Conservation (phyloP, 1,140 invertebrate species). For the Carcinoscorpius rotundicauda region DNA sequence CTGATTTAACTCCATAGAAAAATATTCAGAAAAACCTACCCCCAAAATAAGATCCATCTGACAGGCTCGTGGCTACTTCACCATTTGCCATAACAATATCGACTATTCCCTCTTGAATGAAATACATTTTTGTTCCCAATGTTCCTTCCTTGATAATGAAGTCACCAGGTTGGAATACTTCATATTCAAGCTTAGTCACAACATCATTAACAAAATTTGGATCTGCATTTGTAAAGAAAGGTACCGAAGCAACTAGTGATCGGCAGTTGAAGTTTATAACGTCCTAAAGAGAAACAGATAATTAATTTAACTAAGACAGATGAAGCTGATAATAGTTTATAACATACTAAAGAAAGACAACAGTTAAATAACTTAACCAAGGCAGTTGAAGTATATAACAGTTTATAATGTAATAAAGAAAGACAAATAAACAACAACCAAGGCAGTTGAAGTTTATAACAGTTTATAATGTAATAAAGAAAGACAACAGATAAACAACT, state of each 20-base stretch:
- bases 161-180: slow-evolving; percentile 98
- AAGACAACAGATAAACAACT: too few species aligned
- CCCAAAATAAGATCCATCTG: slow-evolving; percentile 96
- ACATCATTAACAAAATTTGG: slow-evolving; percentile 96
- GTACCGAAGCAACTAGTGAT: slow-evolving; percentile 91
- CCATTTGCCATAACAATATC: slow-evolving; percentile 95
- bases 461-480: too few species aligned
- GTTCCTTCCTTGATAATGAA: slow-evolving; percentile 76
- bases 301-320: too few species aligned
- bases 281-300: slow-evolving; percentile 45
- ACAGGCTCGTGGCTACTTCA: slow-evolving; percentile 95
- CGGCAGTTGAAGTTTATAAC: slow-evolving; percentile 99
- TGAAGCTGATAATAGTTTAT: too few species aligned
- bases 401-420: too few species aligned
- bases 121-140: slow-evolving; percentile 91
- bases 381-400: too few species aligned
- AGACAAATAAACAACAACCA: too few species aligned
- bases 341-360: too few species aligned
- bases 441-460: too few species aligned
- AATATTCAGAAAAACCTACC: slow-evolving; percentile 31
- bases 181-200: slow-evolving; percentile 92
- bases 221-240: slow-evolving; percentile 97
- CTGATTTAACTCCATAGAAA: too few species aligned
- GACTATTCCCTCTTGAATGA: slow-evolving; percentile 97
- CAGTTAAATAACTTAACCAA: too few species aligned